Evolutionary conservation across 2,888 invertebrate species (phyloP), one percentile per base, ranked within the genome.

Genomic region (Hypsopygia costalis): DNA sequence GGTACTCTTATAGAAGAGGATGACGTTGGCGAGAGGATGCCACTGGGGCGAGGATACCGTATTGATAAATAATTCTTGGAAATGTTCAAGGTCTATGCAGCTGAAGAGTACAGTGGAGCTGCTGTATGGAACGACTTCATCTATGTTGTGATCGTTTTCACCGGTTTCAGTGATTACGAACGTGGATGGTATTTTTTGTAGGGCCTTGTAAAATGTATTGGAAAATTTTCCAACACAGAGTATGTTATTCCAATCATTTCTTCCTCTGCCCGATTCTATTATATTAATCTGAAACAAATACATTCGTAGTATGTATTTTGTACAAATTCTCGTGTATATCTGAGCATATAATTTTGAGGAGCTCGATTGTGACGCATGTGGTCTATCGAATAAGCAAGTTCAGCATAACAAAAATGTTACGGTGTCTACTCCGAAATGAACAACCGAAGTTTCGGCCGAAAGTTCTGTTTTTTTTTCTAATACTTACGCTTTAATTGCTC

Each of bases 221-320:
- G 72, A 58, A 12, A 70, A 55, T 34, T 46, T 43, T 34, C 76
- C 77, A 6, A 68, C 48, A n/a, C 52, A 46, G 0, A 69, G 44
- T 27, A 73, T 55, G 28, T 65, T 70, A 20, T 51, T 57, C 68
- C 73, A 73, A 22, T 69, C 69, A 41, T 69, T 70, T 9, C 35
- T 44, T 44, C 62, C 56, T 35, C 59, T 51, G 44, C 68, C 66
- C 1, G 29, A 28, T 9, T 28, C 40, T 6, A 75, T 52, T 35
- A 76, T 46, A 9, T 67, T 56, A 3, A 44, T 44, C 75, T 76
- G 62, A 40, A 67, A 62, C n/a, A 46, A 33, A n/a, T n/a, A n/a
- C n/a, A n/a, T n/a, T n/a, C n/a, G n/a, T n/a, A n/a, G n/a, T n/a
- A n/a, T n/a, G n/a, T n/a, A n/a, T n/a, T n/a, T n/a, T n/a, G n/a